Conservation (phyloP, 2,797 vertebrate genomes). For the Cetoscarus ocellatus region DNA sequence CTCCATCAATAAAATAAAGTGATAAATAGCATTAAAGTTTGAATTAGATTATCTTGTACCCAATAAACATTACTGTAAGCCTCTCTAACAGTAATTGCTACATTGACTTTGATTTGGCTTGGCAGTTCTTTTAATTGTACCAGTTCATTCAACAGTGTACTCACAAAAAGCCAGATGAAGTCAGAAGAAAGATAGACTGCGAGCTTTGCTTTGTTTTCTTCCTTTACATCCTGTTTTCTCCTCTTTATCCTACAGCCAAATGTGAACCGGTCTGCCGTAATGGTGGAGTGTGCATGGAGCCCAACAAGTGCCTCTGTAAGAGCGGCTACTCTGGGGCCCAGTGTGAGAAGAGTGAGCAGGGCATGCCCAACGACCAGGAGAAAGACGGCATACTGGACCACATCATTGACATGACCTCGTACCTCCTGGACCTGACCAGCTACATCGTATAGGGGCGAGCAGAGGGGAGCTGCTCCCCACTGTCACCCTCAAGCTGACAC, state of each 20-base stretch:
- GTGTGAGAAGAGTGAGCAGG: conserved; percentile 95
- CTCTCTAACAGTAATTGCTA: too few relatives aligned
- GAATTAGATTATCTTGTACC: too few relatives aligned
- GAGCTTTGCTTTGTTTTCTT: conserved; percentile 12
- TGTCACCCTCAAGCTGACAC: conserved; percentile 64
- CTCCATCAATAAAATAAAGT: too few relatives aligned
- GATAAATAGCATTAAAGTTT: too few relatives aligned
- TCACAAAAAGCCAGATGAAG: too few relatives aligned
- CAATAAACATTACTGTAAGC: too few relatives aligned
- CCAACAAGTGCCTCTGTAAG: conserved; percentile 97
- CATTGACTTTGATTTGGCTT: too few relatives aligned
- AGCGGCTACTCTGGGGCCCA: conserved; percentile 94
- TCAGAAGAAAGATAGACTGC: not conserved
- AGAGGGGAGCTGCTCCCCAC: conserved; percentile 55
- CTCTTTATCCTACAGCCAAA: conserved; percentile 86
- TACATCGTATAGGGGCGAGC: conserved; percentile 94
- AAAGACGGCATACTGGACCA: conserved; percentile 97
- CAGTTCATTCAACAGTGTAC: too few relatives aligned
- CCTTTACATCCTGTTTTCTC: conserved; percentile 3
- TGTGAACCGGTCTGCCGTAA: conserved; percentile 95
- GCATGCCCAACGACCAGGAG: conserved; percentile 86
- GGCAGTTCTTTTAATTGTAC: too few relatives aligned
- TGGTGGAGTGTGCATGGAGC: conserved; percentile 95
- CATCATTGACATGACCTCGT: conserved; percentile 98
- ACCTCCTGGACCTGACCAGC: conserved; percentile 97